Conservation (phyloP, 2,113 vertebrate species). For the Plestiodon gilberti region DNA sequence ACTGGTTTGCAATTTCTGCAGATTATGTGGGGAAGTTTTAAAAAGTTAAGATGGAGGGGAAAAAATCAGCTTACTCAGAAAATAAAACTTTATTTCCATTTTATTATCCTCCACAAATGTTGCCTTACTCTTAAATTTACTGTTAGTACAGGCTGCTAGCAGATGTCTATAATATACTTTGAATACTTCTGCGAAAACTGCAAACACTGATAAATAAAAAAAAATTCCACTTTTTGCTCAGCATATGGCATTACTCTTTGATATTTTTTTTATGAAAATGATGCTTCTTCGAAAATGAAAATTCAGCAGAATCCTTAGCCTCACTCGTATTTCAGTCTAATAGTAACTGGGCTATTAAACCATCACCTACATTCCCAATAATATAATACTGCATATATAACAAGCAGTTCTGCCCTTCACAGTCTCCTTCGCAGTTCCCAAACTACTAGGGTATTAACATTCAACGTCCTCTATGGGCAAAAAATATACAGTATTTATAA, state of each 20-base stretch:
- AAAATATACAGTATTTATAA: constrained; percentile 74
- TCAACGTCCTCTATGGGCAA: constrained; percentile 71
- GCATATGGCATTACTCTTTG: constrained; percentile 53
- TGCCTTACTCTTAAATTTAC: constrained; percentile 58
- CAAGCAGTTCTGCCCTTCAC: constrained; percentile 64
- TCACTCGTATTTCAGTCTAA: constrained; percentile 78
- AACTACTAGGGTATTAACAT: constrained; percentile 69
- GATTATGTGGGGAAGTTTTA: not conserved
- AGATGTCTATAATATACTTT: constrained; percentile 55
- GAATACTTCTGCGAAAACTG: constrained; percentile 52
- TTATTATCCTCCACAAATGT: constrained; percentile 22
- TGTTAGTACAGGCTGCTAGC: constrained; percentile 39
- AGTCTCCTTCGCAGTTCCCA: constrained; percentile 53
- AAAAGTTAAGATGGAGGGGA: not conserved
- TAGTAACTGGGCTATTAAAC: constrained; percentile 62
- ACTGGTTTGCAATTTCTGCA: constrained; percentile 10
- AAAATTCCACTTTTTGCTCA: constrained; percentile 37
- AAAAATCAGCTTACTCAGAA: constrained; percentile 28
- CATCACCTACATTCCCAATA: constrained; percentile 65
- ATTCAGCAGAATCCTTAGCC: constrained; percentile 75
- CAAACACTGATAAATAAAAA: constrained; percentile 57
- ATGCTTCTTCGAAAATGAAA: constrained; percentile 66
- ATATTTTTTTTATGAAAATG: constrained; percentile 57
- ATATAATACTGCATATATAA: constrained; percentile 66
- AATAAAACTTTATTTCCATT: constrained; percentile 22